Percentiles rank a stretch among this genome's conserved stretches.
phyloP scores from a whole-genome alignment of 1,140 invertebrate species.

The Planococcus citri region DNA sequence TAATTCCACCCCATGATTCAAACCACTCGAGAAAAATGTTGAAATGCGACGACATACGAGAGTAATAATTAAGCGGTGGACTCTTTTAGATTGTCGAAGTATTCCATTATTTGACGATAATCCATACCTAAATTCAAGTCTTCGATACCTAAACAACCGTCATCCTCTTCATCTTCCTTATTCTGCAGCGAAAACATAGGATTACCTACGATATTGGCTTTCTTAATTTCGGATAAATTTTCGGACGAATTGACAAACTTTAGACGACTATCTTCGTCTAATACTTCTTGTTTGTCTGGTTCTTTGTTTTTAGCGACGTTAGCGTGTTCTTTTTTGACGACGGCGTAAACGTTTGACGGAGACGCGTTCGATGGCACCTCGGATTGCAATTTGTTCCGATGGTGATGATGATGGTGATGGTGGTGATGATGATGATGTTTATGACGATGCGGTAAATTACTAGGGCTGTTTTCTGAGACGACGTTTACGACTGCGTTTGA shows the following conservation, averaged over 20 bases:
- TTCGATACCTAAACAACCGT: slow-evolving; percentile 42
- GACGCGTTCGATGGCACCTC: neutral
- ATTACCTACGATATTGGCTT: slow-evolving; percentile 70
- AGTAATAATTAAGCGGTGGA: slow-evolving; percentile 44
- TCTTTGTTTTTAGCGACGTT: neutral
- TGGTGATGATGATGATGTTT: slow-evolving; percentile 31
- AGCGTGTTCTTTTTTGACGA: neutral
- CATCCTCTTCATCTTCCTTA: slow-evolving; percentile 32
- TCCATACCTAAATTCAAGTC: slow-evolving; percentile 79
- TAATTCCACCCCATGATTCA: neutral
- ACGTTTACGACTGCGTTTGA: slow-evolving; percentile 5
- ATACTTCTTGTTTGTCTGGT: neutral
- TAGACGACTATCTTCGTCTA: neutral
- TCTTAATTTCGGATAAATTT: slow-evolving; percentile 21
- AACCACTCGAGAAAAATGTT: neutral
- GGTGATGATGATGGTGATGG: slow-evolving; percentile 37
- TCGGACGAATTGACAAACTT: slow-evolving; percentile 28
- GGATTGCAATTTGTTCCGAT: slow-evolving; percentile 19
- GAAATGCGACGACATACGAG: neutral
- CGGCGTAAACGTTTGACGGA: neutral
- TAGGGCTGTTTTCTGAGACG: neutral
- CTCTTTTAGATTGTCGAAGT: slow-evolving; percentile 93
- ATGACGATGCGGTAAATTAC: slow-evolving; percentile 5
- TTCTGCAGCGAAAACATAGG: slow-evolving; percentile 59
- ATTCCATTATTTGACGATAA: slow-evolving; percentile 93